Evolutionary conservation across 2,888 invertebrate genomes (phyloP), one percentile per base, ranked within the genome.

Genomic region (Drosophila percnosoma): DNA sequence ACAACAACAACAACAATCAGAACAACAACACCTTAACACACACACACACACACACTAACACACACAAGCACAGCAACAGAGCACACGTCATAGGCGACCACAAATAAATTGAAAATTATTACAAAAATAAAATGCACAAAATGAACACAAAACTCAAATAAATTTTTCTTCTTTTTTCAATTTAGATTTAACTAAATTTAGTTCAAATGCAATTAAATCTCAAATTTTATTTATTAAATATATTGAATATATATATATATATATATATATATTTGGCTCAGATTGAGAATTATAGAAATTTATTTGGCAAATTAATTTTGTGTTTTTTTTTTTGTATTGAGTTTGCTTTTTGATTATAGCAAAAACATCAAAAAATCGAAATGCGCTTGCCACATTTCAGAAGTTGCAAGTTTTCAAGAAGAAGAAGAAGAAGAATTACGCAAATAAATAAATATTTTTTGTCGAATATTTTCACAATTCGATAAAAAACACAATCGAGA

Each of bases 281-380:
- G 42, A 52, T 33, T 38, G 29, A 33, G 52, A 45, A 27, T 33
- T 18, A 57, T 48, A 21, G 33, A 15, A 51, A 67, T 60, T 57
- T 75, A 58, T 69, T 75, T 69, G 63, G 33, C 74, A 74, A 74
- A 68, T 68, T 54, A 18, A 40, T 49, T 73, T 58, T 54, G 55
- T 59, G 42, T 36, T 49, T 21, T 42, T 33, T 49, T 21, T 42
- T 27, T 21, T 21, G 21, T 21, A 5, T 51, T 38, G 24, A 1
- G 13, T 21, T 38, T 57, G 2, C 5, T 31, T 40, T 18, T 13
- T 57, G 31, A 15, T 8, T 62, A 15, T 42, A 57, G 57, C n/a
- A 18, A 18, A 11, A 38, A 6, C 13, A 21, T n/a, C 24, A 2
- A 24, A 24, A 27, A 51, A 29, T 27, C 18, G 5, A 53, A 34